These are phyloP conservation scores for Numenius phaeopus DNA, from an alignment of 2,797 vertebrate species.

Conservation along the genomic window DNA sequence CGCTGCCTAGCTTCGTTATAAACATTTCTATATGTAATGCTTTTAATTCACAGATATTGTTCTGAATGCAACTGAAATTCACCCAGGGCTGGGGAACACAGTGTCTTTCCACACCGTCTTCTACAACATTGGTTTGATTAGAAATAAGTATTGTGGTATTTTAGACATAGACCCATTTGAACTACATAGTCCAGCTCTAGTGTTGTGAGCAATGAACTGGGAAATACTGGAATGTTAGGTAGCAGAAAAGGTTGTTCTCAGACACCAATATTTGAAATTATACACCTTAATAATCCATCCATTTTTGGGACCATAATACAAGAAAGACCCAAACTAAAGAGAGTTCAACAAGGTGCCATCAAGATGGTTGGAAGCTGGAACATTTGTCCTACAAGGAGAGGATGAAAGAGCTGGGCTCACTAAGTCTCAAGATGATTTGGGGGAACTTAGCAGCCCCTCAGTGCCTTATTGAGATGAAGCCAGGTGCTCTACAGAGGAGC, in stretches of 20 bases:
- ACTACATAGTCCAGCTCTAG: not conserved
- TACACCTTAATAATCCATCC: not conserved
- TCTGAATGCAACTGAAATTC: not conserved
- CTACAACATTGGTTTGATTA: not conserved
- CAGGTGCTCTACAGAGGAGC: not conserved
- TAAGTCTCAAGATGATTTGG: not conserved
- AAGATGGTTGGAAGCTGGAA: not conserved
- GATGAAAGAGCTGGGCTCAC: not conserved
- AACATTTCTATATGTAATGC: not conserved
- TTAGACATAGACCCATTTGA: not conserved
- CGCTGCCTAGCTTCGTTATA: not conserved
- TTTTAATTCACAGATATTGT: not conserved
- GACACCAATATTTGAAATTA: not conserved
- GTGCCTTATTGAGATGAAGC: not conserved
- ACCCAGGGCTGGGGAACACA: not conserved
- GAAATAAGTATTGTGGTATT: not conserved
- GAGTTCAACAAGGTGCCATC: not conserved
- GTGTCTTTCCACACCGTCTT: not conserved
- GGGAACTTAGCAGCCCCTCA: not conserved
- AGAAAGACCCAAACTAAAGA: not conserved
- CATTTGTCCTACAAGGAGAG: not conserved
- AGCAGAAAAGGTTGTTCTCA: not conserved
- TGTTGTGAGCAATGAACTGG: not conserved
- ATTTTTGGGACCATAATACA: not conserved
- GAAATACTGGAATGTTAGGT: not conserved